Percentiles rank a stretch among this genome's conserved stretches.
phyloP scores from a whole-genome alignment of 2,888 invertebrate genomes.

The Anthophora plumipes region DNA sequence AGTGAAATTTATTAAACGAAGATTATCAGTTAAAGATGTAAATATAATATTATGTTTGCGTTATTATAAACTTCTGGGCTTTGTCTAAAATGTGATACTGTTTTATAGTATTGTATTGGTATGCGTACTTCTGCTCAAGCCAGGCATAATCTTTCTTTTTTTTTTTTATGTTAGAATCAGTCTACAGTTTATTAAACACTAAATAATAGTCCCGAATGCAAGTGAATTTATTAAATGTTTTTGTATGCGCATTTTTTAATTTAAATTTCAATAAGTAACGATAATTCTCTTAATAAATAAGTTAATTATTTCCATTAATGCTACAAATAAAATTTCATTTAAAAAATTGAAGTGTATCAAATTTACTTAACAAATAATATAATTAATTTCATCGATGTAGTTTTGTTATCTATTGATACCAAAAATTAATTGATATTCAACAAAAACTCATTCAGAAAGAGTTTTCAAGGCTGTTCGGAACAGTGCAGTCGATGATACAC shows the following conservation, averaged over 20 bases:
- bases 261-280: conserved; percentile 26
- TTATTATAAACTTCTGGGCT: conserved; percentile 38
- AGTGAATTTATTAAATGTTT: conserved; percentile 31
- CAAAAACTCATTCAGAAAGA: not conserved
- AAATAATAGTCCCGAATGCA: conserved; percentile 8
- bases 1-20: conserved; percentile 22
- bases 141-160: conserved; percentile 34
- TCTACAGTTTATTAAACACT: conserved; percentile 13
- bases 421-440: not conserved
- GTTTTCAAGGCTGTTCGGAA: too few relatives aligned
- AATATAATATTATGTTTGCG: conserved; percentile 47
- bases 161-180: conserved; percentile 29
- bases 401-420: not conserved
- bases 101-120: conserved; percentile 40
- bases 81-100: conserved; percentile 59
- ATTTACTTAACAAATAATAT: not conserved
- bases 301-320: conserved; percentile 34
- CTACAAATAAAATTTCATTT: conserved; percentile 55
- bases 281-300: conserved; percentile 26
- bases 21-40: conserved; percentile 40
- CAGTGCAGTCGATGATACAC: too few relatives aligned
- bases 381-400: not conserved
- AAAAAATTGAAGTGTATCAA: conserved; percentile 10
- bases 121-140: conserved; percentile 49
- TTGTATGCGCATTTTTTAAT: conserved; percentile 42